Conservation (phyloP, 2,888 invertebrate genomes). For the Aelia acuminata region DNA sequence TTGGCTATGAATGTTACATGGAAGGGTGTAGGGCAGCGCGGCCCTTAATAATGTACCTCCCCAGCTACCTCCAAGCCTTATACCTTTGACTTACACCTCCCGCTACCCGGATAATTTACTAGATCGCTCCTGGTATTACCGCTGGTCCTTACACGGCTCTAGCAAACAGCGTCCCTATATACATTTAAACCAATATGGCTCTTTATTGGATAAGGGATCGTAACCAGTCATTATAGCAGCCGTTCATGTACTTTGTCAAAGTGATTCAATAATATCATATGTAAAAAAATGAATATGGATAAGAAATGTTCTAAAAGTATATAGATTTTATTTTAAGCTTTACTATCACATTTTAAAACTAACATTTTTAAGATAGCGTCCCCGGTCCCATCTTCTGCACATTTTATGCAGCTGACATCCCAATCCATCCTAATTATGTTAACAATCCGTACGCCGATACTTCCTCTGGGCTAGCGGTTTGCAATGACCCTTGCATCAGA, state of each 20-base stretch:
- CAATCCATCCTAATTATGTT: no score
- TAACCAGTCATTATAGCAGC: not conserved
- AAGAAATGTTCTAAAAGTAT: no score
- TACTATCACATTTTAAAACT: no score
- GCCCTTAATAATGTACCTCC: conserved; percentile 38
- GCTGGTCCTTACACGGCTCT: conserved; percentile 5
- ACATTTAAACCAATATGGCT: not conserved
- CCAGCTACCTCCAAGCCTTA: not conserved
- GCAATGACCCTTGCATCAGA: no score
- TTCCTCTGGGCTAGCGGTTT: no score
- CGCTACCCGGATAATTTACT: not conserved
- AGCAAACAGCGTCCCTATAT: not conserved
- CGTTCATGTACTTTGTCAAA: not conserved
- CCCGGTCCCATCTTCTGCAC: no score
- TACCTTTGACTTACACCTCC: conserved; percentile 32
- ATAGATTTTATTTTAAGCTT: no score
- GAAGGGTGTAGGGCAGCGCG: conserved; percentile 36
- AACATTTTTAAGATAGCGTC: no score
- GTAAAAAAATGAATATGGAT: no score
- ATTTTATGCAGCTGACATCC: no score
- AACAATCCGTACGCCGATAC: no score
- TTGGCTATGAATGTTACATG: conserved; percentile 50
- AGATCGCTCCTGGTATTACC: conserved; percentile 6
- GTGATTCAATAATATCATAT: no score
- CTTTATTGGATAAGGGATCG: not conserved